A percentile compares a stretch with the other conserved stretches of the same genome.
Conservation (phyloP, 2,888 invertebrate genomes). For the Branchipolynoe longqiensis region DNA sequence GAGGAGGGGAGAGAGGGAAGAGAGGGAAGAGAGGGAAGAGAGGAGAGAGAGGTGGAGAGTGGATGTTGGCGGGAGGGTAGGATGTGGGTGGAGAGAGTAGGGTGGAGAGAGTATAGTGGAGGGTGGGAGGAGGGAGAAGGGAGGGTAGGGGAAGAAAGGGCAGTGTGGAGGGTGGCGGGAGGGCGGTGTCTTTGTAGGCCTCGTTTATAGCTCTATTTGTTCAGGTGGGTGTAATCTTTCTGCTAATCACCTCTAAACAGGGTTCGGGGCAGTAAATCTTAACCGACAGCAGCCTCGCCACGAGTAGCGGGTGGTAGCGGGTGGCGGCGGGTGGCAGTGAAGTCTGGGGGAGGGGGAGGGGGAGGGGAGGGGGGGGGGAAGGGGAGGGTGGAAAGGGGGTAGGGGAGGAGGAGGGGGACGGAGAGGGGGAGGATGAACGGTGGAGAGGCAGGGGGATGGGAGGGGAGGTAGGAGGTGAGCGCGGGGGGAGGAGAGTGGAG, state of each 20-base stretch:
- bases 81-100: too few relatives aligned
- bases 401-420: not conserved
- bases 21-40: too few relatives aligned
- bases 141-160: too few relatives aligned
- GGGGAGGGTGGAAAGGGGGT: not conserved
- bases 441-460: not conserved
- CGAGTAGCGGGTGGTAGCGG: not conserved
- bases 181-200: not conserved
- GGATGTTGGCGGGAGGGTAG: too few relatives aligned
- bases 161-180: not conserved
- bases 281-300: not conserved
- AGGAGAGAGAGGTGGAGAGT: too few relatives aligned
- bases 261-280: not conserved
- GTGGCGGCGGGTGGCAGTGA: not conserved
- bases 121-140: too few relatives aligned
- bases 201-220: not conserved
- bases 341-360: not conserved
- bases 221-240: slow-evolving; percentile 11
- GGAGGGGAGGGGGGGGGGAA: not conserved
- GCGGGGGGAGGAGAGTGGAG: not conserved
- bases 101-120: too few relatives aligned
- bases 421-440: not conserved
- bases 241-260: slow-evolving; percentile 39
- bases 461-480: not conserved
- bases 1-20: too few relatives aligned